Evolutionary conservation across 2,113 vertebrate genomes (phyloP).

Genomic region (Thryonomys swinderianus): DNA sequence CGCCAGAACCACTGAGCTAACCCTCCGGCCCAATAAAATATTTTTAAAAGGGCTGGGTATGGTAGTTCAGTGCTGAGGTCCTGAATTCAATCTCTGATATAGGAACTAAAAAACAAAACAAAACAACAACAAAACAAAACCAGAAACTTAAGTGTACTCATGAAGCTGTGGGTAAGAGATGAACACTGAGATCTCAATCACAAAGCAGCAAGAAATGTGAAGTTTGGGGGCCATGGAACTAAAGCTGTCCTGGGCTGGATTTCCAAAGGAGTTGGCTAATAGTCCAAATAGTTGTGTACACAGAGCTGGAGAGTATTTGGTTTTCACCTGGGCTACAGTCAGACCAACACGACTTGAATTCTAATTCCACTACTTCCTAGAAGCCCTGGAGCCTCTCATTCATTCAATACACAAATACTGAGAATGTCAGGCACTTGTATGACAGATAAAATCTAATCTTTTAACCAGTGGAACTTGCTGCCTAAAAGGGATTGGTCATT

Average conservation of each 20-base stretch:
- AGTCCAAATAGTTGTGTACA: neutral
- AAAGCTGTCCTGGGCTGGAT: neutral
- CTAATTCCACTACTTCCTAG: neutral
- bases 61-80: neutral
- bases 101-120: neutral
- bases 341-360: conserved; percentile 21
- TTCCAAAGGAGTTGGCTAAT: neutral
- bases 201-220: neutral
- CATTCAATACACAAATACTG: neutral
- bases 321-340: neutral
- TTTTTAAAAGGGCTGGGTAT: neutral
- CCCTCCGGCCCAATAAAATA: neutral
- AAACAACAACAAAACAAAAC: neutral
- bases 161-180: neutral
- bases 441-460: neutral
- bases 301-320: neutral
- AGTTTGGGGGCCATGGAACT: neutral
- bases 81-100: neutral
- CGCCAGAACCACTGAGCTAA: neutral
- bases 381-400: neutral
- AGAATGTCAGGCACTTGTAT: neutral
- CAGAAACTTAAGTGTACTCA: neutral
- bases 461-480: neutral
- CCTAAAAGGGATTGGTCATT: neutral
- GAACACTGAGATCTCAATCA: neutral